These are phyloP conservation scores for Peromyscus attwateri DNA, from an alignment of 2,797 vertebrate genomes.

Conservation along the genomic window DNA sequence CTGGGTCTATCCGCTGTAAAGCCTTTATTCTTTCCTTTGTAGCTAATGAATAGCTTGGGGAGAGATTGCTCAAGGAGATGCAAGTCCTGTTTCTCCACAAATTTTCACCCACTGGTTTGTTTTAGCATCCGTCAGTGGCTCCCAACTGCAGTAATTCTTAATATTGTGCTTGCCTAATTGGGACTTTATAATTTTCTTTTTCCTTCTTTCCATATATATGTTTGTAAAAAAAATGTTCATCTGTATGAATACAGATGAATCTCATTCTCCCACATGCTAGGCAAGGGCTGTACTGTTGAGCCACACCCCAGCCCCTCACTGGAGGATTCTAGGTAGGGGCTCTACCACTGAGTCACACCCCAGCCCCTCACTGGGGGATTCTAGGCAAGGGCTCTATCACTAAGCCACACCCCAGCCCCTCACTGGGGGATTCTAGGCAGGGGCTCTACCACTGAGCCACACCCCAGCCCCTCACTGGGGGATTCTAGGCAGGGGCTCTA, in stretches of 20 bases:
- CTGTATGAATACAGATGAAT: neutral
- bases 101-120: neutral
- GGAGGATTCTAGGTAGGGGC: neutral
- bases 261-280: neutral
- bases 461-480: neutral
- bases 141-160: neutral
- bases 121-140: neutral
- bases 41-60: neutral
- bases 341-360: neutral
- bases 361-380: too few relatives aligned
- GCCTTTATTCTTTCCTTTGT: conserved; percentile 13
- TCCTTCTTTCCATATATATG: neutral
- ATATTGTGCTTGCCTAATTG: neutral
- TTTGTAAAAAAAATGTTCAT: neutral
- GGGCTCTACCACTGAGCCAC: neutral
- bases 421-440: neutral
- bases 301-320: neutral
- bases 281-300: too few relatives aligned
- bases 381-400: too few relatives aligned
- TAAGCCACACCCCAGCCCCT: neutral
- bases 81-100: conserved; percentile 23
- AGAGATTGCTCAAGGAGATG: conserved; percentile 17
- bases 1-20: neutral
- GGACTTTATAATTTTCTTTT: conserved; percentile 49
- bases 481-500: neutral